Percentiles rank a stretch among this genome's conserved stretches.
Conservation (phyloP, 2,888 invertebrate species). For the Torymus tubicola region DNA sequence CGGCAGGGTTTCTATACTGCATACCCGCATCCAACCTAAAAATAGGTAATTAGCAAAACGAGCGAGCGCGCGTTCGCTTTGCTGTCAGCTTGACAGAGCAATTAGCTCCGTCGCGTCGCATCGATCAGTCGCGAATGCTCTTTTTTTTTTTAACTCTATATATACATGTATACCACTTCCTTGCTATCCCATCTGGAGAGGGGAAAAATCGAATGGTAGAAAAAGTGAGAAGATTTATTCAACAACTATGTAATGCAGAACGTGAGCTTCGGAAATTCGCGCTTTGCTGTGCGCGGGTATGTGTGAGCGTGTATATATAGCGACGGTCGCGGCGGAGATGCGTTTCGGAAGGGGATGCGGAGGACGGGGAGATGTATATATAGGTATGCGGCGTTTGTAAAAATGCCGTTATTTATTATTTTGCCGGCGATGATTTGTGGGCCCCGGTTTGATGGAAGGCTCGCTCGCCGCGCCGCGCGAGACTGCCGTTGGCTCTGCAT, state of each 20-base stretch:
- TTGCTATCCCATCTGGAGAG: background rate
- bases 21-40: slow-evolving; percentile 15
- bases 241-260: slow-evolving; percentile 32
- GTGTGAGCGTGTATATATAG: slow-evolving; percentile 21
- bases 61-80: background rate
- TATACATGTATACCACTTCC: too few relatives aligned
- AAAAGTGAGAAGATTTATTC: slow-evolving; percentile 49
- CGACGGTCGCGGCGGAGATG: slow-evolving; percentile 25
- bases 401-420: slow-evolving; percentile 36
- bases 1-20: too few relatives aligned
- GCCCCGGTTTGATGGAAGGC: background rate
- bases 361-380: too few relatives aligned
- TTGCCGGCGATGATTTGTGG: slow-evolving; percentile 16
- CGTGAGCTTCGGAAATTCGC: slow-evolving; percentile 36
- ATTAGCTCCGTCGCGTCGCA: slow-evolving; percentile 34
- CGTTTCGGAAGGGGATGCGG: background rate
- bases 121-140: slow-evolving; percentile 16
- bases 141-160: background rate
- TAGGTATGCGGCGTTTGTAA: slow-evolving; percentile 1
- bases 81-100: slow-evolving; percentile 43
- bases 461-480: too few relatives aligned
- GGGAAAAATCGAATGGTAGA: background rate
- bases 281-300: slow-evolving; percentile 21
- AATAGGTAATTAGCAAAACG: slow-evolving; percentile 48
- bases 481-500: background rate